phyloP scores from a whole-genome alignment of 2,888 invertebrate species.

The Zeuzera pyrina region DNA sequence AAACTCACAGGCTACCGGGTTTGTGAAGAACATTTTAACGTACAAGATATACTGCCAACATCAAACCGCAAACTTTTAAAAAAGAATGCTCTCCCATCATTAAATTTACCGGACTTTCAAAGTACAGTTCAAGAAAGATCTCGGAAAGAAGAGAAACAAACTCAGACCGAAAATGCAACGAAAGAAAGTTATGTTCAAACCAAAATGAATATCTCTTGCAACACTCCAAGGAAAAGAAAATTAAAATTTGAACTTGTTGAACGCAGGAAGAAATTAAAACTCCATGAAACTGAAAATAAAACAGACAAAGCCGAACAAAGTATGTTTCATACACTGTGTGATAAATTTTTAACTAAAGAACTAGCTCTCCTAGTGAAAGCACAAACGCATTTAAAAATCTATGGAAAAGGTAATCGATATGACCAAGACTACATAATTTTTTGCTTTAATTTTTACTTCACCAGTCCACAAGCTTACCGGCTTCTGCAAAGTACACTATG shows the following conservation, averaged over 20 bases:
- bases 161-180: no score
- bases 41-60: no score
- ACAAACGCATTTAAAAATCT: not conserved
- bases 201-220: no score
- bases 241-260: not conserved
- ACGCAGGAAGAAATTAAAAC: not conserved
- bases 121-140: no score
- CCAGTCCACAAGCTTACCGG: constrained; percentile 5
- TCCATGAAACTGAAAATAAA: not conserved
- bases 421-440: constrained; percentile 2
- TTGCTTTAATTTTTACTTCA: constrained; percentile 3
- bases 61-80: no score
- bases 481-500: not conserved
- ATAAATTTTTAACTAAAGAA: constrained; percentile 1
- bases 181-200: no score
- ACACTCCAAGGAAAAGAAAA: constrained; percentile 3
- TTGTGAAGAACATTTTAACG: no score
- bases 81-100: no score
- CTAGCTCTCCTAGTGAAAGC: not conserved
- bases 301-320: not conserved
- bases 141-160: no score
- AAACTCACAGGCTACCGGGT: no score
- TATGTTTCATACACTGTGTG: constrained; percentile 1
- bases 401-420: constrained; percentile 6
- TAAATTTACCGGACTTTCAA: no score